Evolutionary conservation across 2,888 invertebrate genomes (phyloP), one percentile per base, ranked within the genome.

Genomic region (Axea sp.): DNA sequence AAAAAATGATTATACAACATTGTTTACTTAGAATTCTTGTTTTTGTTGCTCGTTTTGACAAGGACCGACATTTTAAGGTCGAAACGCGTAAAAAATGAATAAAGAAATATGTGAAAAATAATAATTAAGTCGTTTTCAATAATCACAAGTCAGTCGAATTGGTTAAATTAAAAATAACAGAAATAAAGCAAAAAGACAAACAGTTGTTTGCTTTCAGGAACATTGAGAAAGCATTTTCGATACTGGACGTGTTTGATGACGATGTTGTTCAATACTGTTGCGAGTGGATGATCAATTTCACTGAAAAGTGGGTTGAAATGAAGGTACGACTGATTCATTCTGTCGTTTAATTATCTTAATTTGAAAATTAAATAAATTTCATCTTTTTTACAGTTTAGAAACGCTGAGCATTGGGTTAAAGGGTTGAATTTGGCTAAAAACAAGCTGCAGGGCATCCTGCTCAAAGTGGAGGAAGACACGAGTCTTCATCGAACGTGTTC

Each of bases 181-280:
- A n/a, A n/a, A n/a, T n/a, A n/a, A n/a, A n/a, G n/a, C n/a, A n/a
- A n/a, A n/a, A n/a, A n/a, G n/a, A n/a, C n/a, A n/a, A n/a, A n/a
- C n/a, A n/a, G 19, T 17, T 9, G 7, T 41, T 2, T 7, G 17
- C 12, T 60, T 60, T 35, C n/a, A 69, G 69, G 8, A 15, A 62
- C 4, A n/a, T 60, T 15, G 78, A 84, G 12, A 77, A 80, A 67
- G 85, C 85, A 9, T 80, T 85, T 69, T 65, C 82, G 9, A 73
- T 87, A 59, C 68, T 89, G 12, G 77, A 84, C 22, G 77, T 76
- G 11, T 80, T 86, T 26, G 80, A 82, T 11, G 53, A 78, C 12
- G 79, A 86, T 22, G 72, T 80, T 35, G 72, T 77, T 24, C 51
- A 78, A 8, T 72, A 78, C 41, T 84, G 83, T 62, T 85, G 81